These are phyloP conservation scores for Podabrus alpinus DNA, from an alignment of 2,888 invertebrate genomes.

Conservation along the genomic window DNA sequence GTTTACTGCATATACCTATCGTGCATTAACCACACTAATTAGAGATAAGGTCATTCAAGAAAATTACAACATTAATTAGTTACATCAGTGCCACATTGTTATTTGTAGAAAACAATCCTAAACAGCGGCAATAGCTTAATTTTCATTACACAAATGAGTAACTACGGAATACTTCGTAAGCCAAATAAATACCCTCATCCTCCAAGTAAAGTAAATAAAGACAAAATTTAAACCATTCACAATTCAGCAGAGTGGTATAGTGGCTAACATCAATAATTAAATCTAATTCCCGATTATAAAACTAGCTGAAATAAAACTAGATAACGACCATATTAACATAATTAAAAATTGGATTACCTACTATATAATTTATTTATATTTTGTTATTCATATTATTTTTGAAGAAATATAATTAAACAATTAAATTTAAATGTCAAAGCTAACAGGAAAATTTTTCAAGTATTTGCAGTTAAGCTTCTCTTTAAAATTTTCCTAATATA, in stretches of 20 bases:
- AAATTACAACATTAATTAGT: conserved; percentile 20
- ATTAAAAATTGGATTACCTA: too few species aligned
- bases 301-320: not conserved
- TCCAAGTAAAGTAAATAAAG: not conserved
- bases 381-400: too few species aligned
- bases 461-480: not conserved
- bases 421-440: not conserved
- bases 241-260: not conserved
- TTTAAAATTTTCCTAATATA: not conserved
- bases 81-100: conserved; percentile 16
- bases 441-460: not conserved
- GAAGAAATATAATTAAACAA: too few species aligned
- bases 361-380: too few species aligned
- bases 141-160: not conserved
- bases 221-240: not conserved
- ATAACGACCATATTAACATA: not conserved
- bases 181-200: not conserved
- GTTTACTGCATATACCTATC: not conserved
- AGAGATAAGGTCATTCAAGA: conserved; percentile 16
- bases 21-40: conserved; percentile 13
- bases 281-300: not conserved
- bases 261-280: not conserved
- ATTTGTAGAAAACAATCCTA: not conserved
- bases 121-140: conserved; percentile 1
- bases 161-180: not conserved